phyloP scores from a whole-genome alignment of 2,888 invertebrate genomes.

The Encarsia formosa region DNA sequence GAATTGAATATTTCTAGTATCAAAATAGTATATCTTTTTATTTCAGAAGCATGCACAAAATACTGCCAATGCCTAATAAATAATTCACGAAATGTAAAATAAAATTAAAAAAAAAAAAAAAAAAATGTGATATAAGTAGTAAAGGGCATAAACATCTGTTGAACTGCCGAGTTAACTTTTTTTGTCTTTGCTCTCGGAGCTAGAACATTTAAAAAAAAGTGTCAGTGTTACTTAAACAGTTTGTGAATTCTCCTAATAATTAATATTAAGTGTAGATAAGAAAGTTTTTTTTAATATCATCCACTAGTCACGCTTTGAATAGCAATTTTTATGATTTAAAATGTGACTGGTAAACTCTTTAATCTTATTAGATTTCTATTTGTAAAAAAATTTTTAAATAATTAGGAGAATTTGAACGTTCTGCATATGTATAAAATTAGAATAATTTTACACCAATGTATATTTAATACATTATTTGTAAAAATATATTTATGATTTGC shows the following conservation, averaged over 20 bases:
- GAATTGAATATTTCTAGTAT: conserved; percentile 11
- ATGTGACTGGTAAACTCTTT: too few relatives aligned
- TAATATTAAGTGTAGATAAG: too few relatives aligned
- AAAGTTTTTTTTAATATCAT: too few relatives aligned
- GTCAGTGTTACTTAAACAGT: not conserved
- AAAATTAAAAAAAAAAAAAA: conserved; percentile 8
- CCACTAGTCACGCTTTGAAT: too few relatives aligned
- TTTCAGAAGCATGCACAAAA: conserved; percentile 21
- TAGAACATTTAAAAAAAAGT: not conserved
- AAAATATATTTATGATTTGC: conserved; percentile 22
- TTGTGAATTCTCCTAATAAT: not conserved
- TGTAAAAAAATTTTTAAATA: too few relatives aligned
- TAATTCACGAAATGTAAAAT: conserved; percentile 8
- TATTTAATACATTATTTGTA: conserved; percentile 10
- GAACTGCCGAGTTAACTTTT: too few relatives aligned
- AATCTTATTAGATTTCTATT: too few relatives aligned
- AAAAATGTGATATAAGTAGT: conserved; percentile 23
- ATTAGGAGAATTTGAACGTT: too few relatives aligned
- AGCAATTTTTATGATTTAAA: too few relatives aligned
- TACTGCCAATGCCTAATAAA: conserved; percentile 23
- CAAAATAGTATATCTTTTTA: conserved; percentile 15
- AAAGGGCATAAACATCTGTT: too few relatives aligned
- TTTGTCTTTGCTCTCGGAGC: not conserved
- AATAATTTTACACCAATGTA: conserved; percentile 7
- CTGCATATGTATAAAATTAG: too few relatives aligned